Base-by-base conservation (phyloP, 1,140 invertebrate species). In the Drosophila neocordata region DNA sequence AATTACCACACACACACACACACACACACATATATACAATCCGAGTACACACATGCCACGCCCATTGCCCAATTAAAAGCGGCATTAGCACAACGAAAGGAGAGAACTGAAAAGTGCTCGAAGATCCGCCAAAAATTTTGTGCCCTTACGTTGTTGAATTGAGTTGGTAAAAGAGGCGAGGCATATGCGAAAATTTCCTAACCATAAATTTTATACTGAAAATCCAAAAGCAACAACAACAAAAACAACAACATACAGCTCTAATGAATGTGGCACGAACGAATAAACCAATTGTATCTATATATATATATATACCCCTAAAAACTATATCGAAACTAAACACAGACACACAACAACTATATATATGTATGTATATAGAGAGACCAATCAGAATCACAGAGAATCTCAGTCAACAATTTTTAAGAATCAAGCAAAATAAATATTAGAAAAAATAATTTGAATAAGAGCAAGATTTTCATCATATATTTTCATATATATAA, bases 161-260 rank as follows among this genome's bases (percentile, higher is more conserved):
- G n/a, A 24, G 24, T 53, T 27, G 61, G 35, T 58, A 13, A 18
- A 34, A 22, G 48, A 6, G 24, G 44, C 0, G 69, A 66, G 69
- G 44, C 82, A 82, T 82, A 82, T 87, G 82, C 59, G 5, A 64
- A 78, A 82, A 76, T 88, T 74, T 69, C 64, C 82, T 88, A 87
- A 79, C 83, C 83, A 88, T 87, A 87, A 87, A 88, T 48, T 87
- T 31, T 31, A 4, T 88, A 65, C 71, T 79, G 63, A 87, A 70
- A 1, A 64, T 69, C 67, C 73, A 24, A 81, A 80, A 85, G 74
- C 77, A 85, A 77, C 52, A 77, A 77, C 77, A 65, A 57, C 60
- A 53, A 38, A 4, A 70, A 57, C 44, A 60, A 41, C 51, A 76
- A 61, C 62, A 44, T 68, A 69, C 65, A 73, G 65, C 80, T 67